Evolutionary conservation across 30 jellyfish, hydroid and myxozoan species (phyloP), one percentile per base, ranked within the genome.

Genomic region (Catostylus mosaicus): DNA sequence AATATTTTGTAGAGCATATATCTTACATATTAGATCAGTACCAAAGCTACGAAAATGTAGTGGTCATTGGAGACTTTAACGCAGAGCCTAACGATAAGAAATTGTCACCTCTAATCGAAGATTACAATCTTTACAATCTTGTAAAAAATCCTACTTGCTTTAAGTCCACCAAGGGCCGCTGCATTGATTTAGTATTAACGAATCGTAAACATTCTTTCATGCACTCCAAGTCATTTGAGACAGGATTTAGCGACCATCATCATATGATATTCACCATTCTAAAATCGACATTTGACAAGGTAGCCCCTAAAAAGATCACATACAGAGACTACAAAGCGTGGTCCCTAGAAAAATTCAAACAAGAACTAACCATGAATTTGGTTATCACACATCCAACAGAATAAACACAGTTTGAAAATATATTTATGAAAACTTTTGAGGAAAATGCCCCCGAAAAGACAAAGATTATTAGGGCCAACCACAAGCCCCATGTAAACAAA

Each of bases 161-260:
- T 16, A 43, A 43, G 56, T 43, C 56, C 12, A 6, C 56, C 56
- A 43, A 43, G 56, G 70, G 71, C 11, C 30, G 71, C 10, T 57
- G 71, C 34, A 57, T 57, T 57, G 71, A 57, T 57, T 57, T 57
- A 6, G 12, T 43, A 43, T 43, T 43, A 16, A 43, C 8, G 16
- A 43, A 43, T 43, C 8, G 36, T 29, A n/a, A 36, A 31, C 66
- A 70, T 75, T 33, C 70, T 12, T 36, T 70, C 29, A 35, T 70
- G 83, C 12, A 61, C 12, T 5, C 87, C 51, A 24, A 77, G 43
- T 77, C 88, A 7, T 60, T 77, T 57, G 89, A 77, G 31, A 77
- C 89, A 16, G 89, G 89, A 40, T 59, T 77, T 62, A 77, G 89
- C 31, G 89, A 77, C 34, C 87, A 75, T 85, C 87, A 75, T 59